These are phyloP conservation scores for Tridacna gigas DNA, from an alignment of 2,888 invertebrate species.

Conservation along the genomic window DNA sequence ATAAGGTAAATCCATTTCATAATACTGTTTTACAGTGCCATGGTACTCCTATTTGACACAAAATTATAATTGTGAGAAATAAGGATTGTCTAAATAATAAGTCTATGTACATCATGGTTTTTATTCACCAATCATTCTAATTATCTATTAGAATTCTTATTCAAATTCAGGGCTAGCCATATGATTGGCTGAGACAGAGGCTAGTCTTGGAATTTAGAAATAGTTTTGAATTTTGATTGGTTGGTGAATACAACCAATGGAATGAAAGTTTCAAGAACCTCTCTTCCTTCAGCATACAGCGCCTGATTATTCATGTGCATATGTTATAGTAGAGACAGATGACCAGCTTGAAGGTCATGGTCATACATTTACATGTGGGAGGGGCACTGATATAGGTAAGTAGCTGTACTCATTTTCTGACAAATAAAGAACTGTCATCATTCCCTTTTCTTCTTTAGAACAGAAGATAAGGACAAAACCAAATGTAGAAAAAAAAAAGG, in stretches of 20 bases:
- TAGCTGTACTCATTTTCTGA: not conserved
- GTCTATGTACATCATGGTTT: too few species aligned
- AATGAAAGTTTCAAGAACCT: not conserved
- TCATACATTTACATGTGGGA: constrained; percentile 94
- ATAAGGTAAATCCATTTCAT: too few species aligned
- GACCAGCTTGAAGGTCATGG: constrained; percentile 90
- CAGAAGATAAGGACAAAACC: not conserved
- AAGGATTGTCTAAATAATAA: too few species aligned
- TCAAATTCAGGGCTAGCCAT: too few species aligned
- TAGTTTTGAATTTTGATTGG: not conserved
- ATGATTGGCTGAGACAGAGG: too few species aligned
- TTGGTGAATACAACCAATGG: not conserved
- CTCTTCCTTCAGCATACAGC: constrained; percentile 89
- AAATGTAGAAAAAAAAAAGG: too few species aligned
- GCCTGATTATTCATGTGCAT: constrained; percentile 96
- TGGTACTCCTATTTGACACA: too few species aligned
- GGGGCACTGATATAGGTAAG: constrained; percentile 93
- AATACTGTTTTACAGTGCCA: too few species aligned
- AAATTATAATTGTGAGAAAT: too few species aligned
- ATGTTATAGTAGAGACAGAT: constrained; percentile 90
- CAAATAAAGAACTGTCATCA: not conserved
- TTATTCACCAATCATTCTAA: too few species aligned
- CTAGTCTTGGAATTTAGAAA: too few species aligned
- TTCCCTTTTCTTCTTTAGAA: not conserved
- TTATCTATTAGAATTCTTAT: too few species aligned